Conservation (phyloP, 2,797 vertebrate species). For the Protosalanx chinensis region DNA sequence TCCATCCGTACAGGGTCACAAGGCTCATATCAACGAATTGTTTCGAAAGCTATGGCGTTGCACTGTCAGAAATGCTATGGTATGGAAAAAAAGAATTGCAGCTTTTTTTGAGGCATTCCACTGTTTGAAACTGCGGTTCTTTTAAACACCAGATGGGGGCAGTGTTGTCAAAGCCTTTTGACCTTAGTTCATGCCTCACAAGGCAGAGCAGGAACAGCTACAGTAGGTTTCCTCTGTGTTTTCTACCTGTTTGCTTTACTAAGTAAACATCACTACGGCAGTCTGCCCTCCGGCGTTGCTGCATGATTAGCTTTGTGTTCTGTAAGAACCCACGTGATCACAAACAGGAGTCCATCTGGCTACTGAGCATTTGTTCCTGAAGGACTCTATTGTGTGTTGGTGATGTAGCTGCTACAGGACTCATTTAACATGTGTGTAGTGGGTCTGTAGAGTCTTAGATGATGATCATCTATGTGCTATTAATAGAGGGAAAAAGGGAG, state of each 20-base stretch:
- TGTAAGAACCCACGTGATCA: constrained; percentile 17
- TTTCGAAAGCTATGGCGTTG: no score
- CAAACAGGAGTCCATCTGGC: constrained; percentile 15
- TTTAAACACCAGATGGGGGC: constrained; percentile 55
- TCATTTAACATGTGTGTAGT: constrained; percentile 31
- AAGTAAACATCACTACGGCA: constrained; percentile 54
- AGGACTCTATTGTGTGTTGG: constrained; percentile 26
- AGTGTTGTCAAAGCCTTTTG: constrained; percentile 62
- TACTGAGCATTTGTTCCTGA: constrained; percentile 39
- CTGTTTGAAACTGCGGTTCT: constrained; percentile 42
- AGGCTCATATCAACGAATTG: no score
- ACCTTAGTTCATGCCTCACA: constrained; percentile 5
- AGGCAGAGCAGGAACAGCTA: constrained; percentile 27
- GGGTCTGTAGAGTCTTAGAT: constrained; percentile 25
- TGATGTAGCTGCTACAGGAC: constrained; percentile 24
- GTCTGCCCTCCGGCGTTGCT: constrained; percentile 37
- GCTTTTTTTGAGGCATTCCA: constrained; percentile 49
- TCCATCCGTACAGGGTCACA: constrained; percentile 14
- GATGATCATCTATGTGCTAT: constrained; percentile 43
- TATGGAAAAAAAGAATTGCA: constrained; percentile 22
- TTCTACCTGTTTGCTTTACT: constrained; percentile 59
- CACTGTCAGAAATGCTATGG: background rate
- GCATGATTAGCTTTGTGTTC: constrained; percentile 37
- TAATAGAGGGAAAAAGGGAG: constrained; percentile 21
- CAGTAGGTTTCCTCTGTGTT: constrained; percentile 29